Conservation (phyloP, 2,113 vertebrate species). For the Eurystomus gularis region DNA sequence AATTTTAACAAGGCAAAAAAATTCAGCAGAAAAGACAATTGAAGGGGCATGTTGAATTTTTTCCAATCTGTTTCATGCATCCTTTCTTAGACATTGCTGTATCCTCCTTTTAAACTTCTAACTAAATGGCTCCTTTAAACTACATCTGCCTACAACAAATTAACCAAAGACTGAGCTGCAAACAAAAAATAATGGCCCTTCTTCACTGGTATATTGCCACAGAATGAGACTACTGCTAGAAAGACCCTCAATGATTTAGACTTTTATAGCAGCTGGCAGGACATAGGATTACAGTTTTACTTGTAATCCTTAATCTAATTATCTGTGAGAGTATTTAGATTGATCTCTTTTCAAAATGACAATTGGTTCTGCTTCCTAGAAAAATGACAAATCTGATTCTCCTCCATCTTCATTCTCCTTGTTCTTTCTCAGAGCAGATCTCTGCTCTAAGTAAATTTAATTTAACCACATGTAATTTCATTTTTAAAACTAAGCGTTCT, state of each 20-base stretch:
- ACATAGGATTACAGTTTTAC: neutral
- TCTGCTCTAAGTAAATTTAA: neutral
- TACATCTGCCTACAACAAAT: neutral
- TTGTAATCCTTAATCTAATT: neutral
- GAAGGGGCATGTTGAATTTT: neutral
- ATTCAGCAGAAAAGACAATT: neutral
- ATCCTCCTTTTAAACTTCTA: neutral
- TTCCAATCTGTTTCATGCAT: neutral
- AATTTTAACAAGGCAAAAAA: neutral
- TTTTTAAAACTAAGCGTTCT: neutral
- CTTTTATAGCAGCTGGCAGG: neutral
- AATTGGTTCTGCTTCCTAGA: neutral
- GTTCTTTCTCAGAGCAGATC: neutral
- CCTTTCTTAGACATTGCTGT: neutral
- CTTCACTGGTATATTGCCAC: neutral
- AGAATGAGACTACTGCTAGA: neutral
- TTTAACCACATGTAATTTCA: neutral
- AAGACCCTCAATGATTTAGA: neutral
- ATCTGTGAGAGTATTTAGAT: neutral
- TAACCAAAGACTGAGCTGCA: neutral
- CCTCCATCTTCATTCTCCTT: neutral
- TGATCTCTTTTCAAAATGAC: neutral
- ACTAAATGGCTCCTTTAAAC: neutral
- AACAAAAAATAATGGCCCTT: neutral
- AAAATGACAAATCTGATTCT: neutral